A percentile compares a stretch with the other conserved stretches of the same genome.
Evolutionary conservation across 1,140 invertebrate species (phyloP).

Genomic region (Asbolus verrucosus): DNA sequence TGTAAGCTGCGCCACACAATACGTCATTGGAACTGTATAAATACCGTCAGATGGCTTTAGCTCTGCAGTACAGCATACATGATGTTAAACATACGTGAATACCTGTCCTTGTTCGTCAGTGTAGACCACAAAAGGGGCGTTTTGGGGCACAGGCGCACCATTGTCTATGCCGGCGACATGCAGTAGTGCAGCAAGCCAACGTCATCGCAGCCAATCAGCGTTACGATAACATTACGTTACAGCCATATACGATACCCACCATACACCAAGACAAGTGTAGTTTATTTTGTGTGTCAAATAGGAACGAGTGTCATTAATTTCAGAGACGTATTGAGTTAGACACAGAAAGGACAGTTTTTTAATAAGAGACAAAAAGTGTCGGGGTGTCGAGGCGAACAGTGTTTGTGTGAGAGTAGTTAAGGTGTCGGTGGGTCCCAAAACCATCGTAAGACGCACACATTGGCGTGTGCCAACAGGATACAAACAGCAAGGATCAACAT

Average conservation of each 20-base stretch:
- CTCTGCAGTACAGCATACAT: constrained; percentile 62
- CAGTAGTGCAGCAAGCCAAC: constrained; percentile 65
- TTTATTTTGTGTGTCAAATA: constrained; percentile 29
- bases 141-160: constrained; percentile 76
- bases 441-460: constrained; percentile 48
- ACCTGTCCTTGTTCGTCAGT: constrained; percentile 96
- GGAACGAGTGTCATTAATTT: background rate
- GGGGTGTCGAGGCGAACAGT: background rate
- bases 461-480: constrained; percentile 23
- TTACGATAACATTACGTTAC: constrained; percentile 65
- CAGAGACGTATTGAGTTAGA: background rate
- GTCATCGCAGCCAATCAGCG: constrained; percentile 66
- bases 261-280: constrained; percentile 39
- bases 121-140: constrained; percentile 93
- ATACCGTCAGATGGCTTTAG: constrained; percentile 10
- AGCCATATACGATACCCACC: constrained; percentile 58
- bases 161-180: constrained; percentile 65
- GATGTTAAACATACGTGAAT: constrained; percentile 68
- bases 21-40: background rate
- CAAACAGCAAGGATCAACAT: constrained; percentile 22
- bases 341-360: background rate
- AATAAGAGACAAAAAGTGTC: no score
- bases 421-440: constrained; percentile 57
- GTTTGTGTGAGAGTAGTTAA: background rate
- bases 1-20: constrained; percentile 56